Evolutionary conservation across 2,797 vertebrate genomes (phyloP).

Genomic region (Dendrocincla tyrannina): DNA sequence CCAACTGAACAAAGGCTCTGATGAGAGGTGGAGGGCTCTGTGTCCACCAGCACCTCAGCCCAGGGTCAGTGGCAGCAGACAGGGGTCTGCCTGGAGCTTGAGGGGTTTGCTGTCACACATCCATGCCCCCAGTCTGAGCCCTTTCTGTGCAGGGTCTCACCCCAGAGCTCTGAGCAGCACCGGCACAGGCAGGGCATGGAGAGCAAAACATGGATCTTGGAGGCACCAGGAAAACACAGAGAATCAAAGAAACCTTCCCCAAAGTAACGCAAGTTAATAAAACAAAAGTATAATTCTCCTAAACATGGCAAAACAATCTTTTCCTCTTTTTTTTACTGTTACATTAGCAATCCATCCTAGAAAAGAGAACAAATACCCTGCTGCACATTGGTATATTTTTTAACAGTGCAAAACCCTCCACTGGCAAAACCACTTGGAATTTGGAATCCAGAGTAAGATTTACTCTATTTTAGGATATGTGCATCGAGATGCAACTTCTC

Average conservation of each 20-base stretch:
- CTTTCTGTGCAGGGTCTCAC: not conserved
- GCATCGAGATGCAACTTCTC: constrained; percentile 48
- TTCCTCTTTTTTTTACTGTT: not conserved
- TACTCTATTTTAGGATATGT: constrained; percentile 40
- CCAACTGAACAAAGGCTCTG: not conserved
- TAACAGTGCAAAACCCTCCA: constrained; percentile 41
- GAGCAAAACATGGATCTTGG: not conserved
- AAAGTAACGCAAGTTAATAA: constrained; percentile 63
- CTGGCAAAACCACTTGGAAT: constrained; percentile 51
- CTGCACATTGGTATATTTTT: constrained; percentile 38
- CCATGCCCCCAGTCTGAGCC: not conserved
- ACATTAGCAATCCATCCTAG: constrained; percentile 59
- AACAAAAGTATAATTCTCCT: constrained; percentile 56
- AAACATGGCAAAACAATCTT: constrained; percentile 48
- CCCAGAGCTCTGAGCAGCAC: not conserved
- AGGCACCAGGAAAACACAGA: constrained; percentile 32
- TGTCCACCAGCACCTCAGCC: not conserved
- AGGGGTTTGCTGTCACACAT: not conserved
- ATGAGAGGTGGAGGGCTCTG: not conserved
- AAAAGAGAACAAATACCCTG: constrained; percentile 62
- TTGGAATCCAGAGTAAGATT: constrained; percentile 67
- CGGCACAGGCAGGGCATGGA: not conserved
- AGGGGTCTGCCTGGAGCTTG: not conserved
- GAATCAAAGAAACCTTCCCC: constrained; percentile 24
- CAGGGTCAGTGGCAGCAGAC: not conserved